Evolutionary conservation across 2,797 vertebrate species (phyloP).

Genomic region (Pseudochirops cupreus): DNA sequence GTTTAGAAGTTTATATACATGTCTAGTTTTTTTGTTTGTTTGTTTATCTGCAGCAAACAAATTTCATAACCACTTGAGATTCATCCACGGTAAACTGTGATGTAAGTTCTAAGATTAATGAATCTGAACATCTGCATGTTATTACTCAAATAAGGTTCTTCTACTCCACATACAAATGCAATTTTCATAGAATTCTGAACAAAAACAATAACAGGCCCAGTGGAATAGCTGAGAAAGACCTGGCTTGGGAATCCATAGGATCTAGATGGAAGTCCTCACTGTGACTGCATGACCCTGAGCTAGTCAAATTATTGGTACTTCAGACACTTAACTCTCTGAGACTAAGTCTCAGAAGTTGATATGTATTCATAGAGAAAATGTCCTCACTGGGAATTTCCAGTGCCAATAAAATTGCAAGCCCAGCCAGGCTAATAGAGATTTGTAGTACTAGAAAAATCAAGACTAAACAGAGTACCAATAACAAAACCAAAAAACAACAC

Average conservation of each 20-base stretch:
- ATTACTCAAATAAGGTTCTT: constrained; percentile 28
- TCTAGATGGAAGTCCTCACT: neutral
- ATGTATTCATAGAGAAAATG: neutral
- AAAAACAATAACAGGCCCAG: neutral
- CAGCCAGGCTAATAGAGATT: neutral
- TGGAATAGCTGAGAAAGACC: neutral
- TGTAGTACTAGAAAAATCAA: neutral
- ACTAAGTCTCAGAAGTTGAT: neutral
- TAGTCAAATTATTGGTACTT: neutral
- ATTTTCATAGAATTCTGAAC: constrained; percentile 43
- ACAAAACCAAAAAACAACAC: neutral
- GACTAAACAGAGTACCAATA: neutral
- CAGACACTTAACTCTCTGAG: neutral
- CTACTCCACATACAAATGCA: neutral
- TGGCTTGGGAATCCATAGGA: neutral
- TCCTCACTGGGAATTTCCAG: neutral
- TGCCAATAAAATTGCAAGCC: neutral
- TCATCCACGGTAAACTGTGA: constrained; percentile 11
- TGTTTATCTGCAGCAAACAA: neutral
- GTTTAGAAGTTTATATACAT: constrained; percentile 38
- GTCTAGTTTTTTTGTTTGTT: neutral
- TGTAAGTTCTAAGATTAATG: constrained; percentile 40
- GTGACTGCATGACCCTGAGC: neutral
- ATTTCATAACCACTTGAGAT: constrained; percentile 14
- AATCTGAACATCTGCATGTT: constrained; percentile 33